phyloP scores from a whole-genome alignment of 2,113 vertebrate species.

The Conger conger region DNA sequence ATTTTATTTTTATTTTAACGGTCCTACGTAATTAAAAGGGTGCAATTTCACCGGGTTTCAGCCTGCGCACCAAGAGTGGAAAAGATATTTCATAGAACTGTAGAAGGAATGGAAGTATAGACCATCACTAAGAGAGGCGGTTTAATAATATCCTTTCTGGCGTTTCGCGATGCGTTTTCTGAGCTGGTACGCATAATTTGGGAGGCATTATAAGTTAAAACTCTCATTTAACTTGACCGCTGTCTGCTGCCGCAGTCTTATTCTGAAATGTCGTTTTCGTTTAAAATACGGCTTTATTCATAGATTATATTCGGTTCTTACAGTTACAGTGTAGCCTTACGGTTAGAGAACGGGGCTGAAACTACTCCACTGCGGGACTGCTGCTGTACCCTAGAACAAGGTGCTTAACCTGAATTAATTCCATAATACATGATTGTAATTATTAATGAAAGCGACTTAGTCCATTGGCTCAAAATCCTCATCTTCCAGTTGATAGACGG shows the following conservation, averaged over 20 bases:
- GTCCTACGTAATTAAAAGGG: slow-evolving; percentile 22
- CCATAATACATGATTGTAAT: background rate
- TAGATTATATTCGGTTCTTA: background rate
- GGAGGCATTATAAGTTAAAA: background rate
- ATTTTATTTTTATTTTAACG: slow-evolving; percentile 23
- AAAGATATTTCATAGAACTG: background rate
- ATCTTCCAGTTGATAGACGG: background rate
- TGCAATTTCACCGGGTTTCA: slow-evolving; percentile 2
- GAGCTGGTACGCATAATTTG: background rate
- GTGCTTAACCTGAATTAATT: background rate
- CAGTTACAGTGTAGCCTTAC: background rate
- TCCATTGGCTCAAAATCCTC: slow-evolving; percentile 4
- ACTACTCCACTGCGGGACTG: too few species aligned
- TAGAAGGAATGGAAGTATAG: background rate
- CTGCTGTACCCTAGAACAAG: too few species aligned
- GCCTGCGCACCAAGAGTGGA: background rate
- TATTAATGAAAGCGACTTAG: background rate
- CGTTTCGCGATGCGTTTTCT: background rate
- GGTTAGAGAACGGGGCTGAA: too few species aligned
- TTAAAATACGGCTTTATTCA: background rate
- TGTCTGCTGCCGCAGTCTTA: background rate
- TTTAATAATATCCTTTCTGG: background rate
- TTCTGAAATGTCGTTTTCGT: background rate
- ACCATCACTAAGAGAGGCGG: background rate
- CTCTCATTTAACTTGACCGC: background rate